A percentile compares a stretch with the other conserved stretches of the same genome.
Conservation (phyloP, 2,113 vertebrate species). For the Muntiacus muntjak region DNA sequence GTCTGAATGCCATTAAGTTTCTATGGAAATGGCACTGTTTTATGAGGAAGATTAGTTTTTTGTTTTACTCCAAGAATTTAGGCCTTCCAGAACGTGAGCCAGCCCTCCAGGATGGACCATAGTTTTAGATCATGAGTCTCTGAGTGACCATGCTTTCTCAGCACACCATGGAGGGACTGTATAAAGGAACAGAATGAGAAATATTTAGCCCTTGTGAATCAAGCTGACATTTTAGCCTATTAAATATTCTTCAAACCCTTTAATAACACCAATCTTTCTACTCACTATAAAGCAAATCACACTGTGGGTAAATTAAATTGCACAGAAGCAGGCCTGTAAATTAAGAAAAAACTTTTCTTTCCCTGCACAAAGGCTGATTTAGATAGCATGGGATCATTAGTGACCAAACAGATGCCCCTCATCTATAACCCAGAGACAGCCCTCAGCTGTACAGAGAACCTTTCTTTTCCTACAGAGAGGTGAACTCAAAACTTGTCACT, state of each 20-base stretch:
- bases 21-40: background rate
- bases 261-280: background rate
- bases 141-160: background rate
- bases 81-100: background rate
- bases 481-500: constrained; percentile 80
- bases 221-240: background rate
- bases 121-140: background rate
- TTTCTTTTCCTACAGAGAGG: constrained; percentile 66
- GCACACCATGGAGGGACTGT: background rate
- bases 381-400: constrained; percentile 45
- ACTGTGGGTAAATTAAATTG: background rate
- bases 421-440: constrained; percentile 67
- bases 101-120: background rate
- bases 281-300: background rate
- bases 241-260: constrained; percentile 23
- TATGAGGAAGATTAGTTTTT: background rate
- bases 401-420: constrained; percentile 46
- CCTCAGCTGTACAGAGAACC: constrained; percentile 66
- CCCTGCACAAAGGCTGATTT: background rate
- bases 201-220: background rate
- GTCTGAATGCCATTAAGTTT: background rate
- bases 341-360: constrained; percentile 35
- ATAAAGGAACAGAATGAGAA: background rate
- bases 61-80: background rate
- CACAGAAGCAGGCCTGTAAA: background rate